Evolutionary conservation across 2,888 invertebrate genomes (phyloP), one percentile per base, ranked within the genome.

Genomic region (Cybosia mesomella): DNA sequence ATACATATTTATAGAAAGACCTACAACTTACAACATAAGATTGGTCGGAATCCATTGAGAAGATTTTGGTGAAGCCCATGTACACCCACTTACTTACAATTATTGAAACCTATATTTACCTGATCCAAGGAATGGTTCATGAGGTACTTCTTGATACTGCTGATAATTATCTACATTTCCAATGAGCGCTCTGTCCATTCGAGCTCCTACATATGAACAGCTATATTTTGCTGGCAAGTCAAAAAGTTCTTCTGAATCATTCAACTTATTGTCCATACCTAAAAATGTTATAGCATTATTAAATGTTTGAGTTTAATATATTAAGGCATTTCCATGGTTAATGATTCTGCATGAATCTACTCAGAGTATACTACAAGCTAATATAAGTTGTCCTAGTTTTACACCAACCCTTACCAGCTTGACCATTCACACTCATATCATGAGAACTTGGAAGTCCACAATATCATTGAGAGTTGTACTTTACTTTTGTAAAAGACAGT

Each of bases 191-290:
- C 93, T 91, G 77, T 96, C 96, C 85, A 96, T 96, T 86, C 95
- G 95, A 36, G 94, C 95, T 75, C 96, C 96, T 8, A 97, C 94
- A 84, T 95, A 93, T 4, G 95, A 93, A 76, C 97, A 96, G 69
- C 96, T 95, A 73, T 97, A 92, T 60, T 95, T 92, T 32, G 95
- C 94, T 0, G 98, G 98, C 66, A 98, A 91, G 87, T 98, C 98
- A 91, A 97, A 98, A 0, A 98, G 92, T 89, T 98, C 98, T 83
- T 98, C 98, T 0, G 97, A 93, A 81, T 96, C 96, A 76, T 95
- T 96, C 53, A 99, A 88, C 83, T 96, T 96, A 9, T 97, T 97
- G 53, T 96, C 95, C 21, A 96, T 93, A 0, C 98, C 95, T 95
- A 61, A 34, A 85, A 81, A 34, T 18, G 54, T 54, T 1, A 54